phyloP scores from a whole-genome alignment of 2,888 invertebrate genomes.

The Tholera decimalis region DNA sequence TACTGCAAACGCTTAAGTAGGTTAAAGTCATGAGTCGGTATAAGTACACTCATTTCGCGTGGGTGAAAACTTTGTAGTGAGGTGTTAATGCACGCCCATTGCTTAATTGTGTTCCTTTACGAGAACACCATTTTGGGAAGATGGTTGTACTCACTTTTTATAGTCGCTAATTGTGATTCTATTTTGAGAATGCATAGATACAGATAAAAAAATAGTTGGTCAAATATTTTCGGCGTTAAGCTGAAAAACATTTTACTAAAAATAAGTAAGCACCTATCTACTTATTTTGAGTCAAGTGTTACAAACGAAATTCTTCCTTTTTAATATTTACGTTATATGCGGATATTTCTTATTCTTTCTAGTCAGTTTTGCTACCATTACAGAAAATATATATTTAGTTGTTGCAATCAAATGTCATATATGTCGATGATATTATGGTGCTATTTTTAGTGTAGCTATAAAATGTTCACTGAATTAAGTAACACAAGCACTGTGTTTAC shows the following conservation, averaged over 20 bases:
- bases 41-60: constrained; percentile 78
- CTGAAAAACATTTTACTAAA: too few relatives aligned
- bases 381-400: constrained; percentile 44
- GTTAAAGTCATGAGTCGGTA: constrained; percentile 80
- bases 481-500: constrained; percentile 66
- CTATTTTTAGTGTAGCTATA: constrained; percentile 68
- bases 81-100: constrained; percentile 90
- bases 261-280: too few relatives aligned
- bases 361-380: constrained; percentile 12
- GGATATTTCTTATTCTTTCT: constrained; percentile 27
- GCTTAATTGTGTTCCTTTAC: constrained; percentile 90
- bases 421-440: constrained; percentile 65
- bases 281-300: neutral
- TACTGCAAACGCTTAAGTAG: constrained; percentile 75
- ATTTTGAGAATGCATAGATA: constrained; percentile 72
- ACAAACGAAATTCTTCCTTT: neutral
- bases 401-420: constrained; percentile 69
- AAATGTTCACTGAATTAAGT: constrained; percentile 70
- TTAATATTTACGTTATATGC: neutral
- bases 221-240: constrained; percentile 4
- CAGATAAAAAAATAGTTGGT: constrained; percentile 9
- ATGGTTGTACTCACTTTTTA: constrained; percentile 79
- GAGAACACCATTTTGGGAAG: constrained; percentile 83
- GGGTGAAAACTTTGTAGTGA: constrained; percentile 83
- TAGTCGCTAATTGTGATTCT: constrained; percentile 85